Evolutionary conservation across 1,140 invertebrate species (phyloP), one percentile per base, ranked within the genome.

Genomic region (Zaprionus africanus): DNA sequence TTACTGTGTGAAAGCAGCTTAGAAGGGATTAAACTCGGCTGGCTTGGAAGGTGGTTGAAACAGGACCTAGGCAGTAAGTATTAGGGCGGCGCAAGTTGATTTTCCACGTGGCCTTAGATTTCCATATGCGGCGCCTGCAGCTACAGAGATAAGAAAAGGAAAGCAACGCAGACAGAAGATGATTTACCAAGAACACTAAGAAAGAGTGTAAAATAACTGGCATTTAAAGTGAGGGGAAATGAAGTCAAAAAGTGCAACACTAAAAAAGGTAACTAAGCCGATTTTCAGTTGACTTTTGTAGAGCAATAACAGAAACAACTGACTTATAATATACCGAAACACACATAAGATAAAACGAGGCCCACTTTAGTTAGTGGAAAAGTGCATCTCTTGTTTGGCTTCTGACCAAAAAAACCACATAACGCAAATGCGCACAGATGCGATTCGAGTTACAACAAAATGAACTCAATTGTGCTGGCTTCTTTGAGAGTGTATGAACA

Each of bases 331-430:
- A 46, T 11, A 46, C 7, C 7, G 1, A 46, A 46, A 46, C 41
- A 58, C 24, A 46, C 43, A 12, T 53, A 22, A 67, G 67, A 64
- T 51, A 46, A 71, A 75, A 66, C 68, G 43, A 81, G 69, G 38
- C 84, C 84, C 81, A 88, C 75, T 84, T 88, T 81, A 72, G 60
- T 43, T 31, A 24, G 65, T 46, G 60, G 54, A 79, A 53, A 72
- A 81, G 73, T 61, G 60, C 61, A 78, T 53, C 66, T 43, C 69
- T 88, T 88, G 85, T 88, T 68, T 81, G 84, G 84, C 84, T 88
- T 88, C 84, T 88, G 70, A 88, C 84, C 84, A 88, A 88, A 88
- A 85, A 84, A 90, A 84, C 84, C 85, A 79, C 84, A 88, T 74
- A 64, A 28, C 64, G 65, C n/a, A 7, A 34, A 34, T 34, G n/a